A percentile compares a stretch with the other conserved stretches of the same genome.
Conservation (phyloP, 1,140 invertebrate species). For the Lasioglossum albipes region DNA sequence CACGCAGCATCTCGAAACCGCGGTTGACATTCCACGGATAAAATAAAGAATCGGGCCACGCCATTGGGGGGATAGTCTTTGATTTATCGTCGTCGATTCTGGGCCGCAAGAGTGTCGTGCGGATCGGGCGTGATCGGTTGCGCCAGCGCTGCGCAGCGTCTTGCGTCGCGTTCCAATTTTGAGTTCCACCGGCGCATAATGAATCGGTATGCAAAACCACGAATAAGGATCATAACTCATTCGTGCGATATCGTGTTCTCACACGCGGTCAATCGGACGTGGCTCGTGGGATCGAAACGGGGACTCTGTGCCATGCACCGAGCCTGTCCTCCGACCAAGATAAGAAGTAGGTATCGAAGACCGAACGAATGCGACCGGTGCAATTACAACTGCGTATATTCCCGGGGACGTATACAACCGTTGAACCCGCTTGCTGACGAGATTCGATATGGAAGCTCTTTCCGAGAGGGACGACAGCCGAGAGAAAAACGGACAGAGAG, state of each 20-base stretch:
- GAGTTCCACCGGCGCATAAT: constrained; percentile 62
- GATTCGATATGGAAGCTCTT: constrained; percentile 26
- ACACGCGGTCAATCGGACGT: constrained; percentile 69
- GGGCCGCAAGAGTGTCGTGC: constrained; percentile 27
- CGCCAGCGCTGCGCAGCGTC: constrained; percentile 33
- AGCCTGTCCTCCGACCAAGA: constrained; percentile 37
- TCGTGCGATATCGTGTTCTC: constrained; percentile 68
- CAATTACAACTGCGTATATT: constrained; percentile 65
- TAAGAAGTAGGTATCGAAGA: constrained; percentile 52
- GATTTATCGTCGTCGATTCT: constrained; percentile 59
- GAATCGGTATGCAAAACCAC: constrained; percentile 70
- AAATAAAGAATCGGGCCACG: constrained; percentile 20
- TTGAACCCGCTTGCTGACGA: constrained; percentile 10
- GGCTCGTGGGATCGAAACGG: constrained; percentile 43
- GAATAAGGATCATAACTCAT: constrained; percentile 70
- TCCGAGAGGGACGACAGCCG: background rate
- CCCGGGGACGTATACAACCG: background rate
- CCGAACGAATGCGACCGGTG: constrained; percentile 10
- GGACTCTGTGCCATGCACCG: constrained; percentile 23
- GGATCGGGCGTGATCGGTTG: constrained; percentile 57
- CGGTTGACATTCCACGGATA: background rate
- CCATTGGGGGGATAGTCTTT: constrained; percentile 30
- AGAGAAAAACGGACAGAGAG: background rate
- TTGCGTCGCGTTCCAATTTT: constrained; percentile 63
- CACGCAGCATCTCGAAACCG: background rate